These are phyloP conservation scores for Bruchidius siliquastri DNA, from an alignment of 2,888 invertebrate genomes.

Conservation along the genomic window DNA sequence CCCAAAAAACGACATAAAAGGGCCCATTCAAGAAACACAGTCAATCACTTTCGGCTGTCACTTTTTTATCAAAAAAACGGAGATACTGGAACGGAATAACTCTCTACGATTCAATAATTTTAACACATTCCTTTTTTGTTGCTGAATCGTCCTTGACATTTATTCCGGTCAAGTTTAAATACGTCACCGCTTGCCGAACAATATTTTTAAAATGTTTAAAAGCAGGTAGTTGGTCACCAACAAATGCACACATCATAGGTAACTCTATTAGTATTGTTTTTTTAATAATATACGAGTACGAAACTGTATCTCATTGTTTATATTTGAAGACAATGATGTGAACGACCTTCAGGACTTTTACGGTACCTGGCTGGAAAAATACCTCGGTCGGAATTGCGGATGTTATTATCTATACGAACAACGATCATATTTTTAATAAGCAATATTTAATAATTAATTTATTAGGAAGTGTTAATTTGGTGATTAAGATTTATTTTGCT, in stretches of 20 bases:
- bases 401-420: background rate
- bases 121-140: background rate
- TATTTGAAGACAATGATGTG: background rate
- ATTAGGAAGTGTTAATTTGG: background rate
- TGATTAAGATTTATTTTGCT: background rate
- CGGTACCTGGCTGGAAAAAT: background rate
- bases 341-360: background rate
- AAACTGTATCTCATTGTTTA: background rate
- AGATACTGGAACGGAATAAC: background rate
- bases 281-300: background rate
- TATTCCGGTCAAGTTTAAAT: background rate
- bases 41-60: background rate
- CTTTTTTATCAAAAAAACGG: background rate
- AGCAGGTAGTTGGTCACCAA: background rate
- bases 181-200: background rate
- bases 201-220: background rate
- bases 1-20: background rate
- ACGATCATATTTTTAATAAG: background rate
- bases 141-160: background rate
- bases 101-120: background rate
- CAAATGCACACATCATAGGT: background rate
- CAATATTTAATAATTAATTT: background rate
- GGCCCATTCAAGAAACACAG: background rate
- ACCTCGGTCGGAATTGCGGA: background rate
- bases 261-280: background rate